Conservation (phyloP, 2,113 vertebrate species). For the Charina bottae region DNA sequence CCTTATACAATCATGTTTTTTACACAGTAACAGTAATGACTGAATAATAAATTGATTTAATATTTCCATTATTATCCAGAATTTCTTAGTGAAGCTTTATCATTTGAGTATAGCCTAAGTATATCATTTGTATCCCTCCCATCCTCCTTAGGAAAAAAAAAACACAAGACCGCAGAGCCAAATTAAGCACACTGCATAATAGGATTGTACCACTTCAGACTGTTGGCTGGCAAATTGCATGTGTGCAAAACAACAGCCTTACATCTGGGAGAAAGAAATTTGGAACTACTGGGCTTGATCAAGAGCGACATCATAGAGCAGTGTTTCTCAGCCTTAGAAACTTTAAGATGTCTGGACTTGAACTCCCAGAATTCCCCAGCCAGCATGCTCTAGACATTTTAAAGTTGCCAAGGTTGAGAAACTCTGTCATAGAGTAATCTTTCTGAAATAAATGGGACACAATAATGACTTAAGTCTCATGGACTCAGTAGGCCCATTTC, state of each 20-base stretch:
- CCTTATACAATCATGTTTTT: slow-evolving; percentile 59
- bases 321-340: no score
- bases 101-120: background rate
- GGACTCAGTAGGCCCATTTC: background rate
- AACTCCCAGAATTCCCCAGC: background rate
- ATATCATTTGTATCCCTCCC: background rate
- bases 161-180: background rate
- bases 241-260: background rate
- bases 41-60: background rate
- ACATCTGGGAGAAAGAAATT: background rate
- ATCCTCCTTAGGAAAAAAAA: background rate
- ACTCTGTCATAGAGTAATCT: background rate
- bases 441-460: background rate
- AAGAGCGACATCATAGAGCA: background rate
- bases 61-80: background rate
- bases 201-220: background rate
- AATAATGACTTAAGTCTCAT: background rate
- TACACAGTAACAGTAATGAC: slow-evolving; percentile 29
- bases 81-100: background rate
- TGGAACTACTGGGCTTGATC: background rate
- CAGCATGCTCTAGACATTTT: background rate
- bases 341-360: no score
- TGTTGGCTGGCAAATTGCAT: background rate
- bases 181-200: background rate
- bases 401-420: background rate